Evolutionary conservation across 2,888 invertebrate genomes (phyloP).

Genomic region (Unio delphinus): DNA sequence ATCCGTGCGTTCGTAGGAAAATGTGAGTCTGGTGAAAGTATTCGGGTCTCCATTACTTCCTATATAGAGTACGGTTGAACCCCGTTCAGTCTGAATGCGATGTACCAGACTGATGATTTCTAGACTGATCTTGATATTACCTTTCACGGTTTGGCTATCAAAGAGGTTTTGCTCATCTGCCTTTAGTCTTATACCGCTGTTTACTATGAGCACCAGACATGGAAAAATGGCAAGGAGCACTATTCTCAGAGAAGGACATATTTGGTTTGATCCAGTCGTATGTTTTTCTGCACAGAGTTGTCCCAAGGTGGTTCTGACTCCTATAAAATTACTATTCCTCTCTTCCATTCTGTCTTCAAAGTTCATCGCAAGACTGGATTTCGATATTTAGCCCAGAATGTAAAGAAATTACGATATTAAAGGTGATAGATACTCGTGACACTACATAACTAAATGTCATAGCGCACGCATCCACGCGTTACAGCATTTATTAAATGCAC

Average conservation of each 20-base stretch:
- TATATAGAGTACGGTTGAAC: slow-evolving; percentile 48
- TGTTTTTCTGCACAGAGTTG: too few species aligned
- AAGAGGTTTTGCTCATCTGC: not conserved
- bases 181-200: not conserved
- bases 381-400: too few species aligned
- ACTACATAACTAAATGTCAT: too few species aligned
- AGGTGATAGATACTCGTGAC: too few species aligned
- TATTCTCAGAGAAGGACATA: slow-evolving; percentile 4
- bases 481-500: too few species aligned
- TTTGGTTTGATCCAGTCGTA: slow-evolving; percentile 1
- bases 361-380: too few species aligned
- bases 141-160: not conserved
- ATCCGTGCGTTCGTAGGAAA: slow-evolving; percentile 26
- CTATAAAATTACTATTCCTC: too few species aligned
- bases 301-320: too few species aligned
- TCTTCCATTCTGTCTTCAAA: too few species aligned
- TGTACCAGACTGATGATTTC: slow-evolving; percentile 49
- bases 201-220: slow-evolving; percentile 1
- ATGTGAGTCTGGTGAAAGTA: slow-evolving; percentile 12
- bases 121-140: slow-evolving; percentile 40
- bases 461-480: too few species aligned
- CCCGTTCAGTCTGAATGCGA: slow-evolving; percentile 51
- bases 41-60: slow-evolving; percentile 33
- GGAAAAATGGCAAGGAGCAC: slow-evolving; percentile 8
- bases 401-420: too few species aligned